phyloP scores from a whole-genome alignment of 1,140 invertebrate genomes.

The Cecropterus lyciades region DNA sequence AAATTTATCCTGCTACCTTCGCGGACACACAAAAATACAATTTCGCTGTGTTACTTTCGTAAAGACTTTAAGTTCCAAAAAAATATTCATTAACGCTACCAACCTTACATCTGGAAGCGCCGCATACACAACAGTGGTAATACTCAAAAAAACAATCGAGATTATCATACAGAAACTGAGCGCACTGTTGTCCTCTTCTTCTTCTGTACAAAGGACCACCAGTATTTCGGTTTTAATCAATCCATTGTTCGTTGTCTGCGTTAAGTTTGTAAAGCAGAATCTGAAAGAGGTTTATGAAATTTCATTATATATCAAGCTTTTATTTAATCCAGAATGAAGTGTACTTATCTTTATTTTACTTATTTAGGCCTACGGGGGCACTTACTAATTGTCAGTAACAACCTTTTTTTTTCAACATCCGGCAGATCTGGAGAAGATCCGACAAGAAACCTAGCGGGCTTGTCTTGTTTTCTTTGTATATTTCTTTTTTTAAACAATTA shows the following conservation, averaged over 20 bases:
- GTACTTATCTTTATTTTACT: no score
- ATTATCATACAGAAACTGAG: constrained; percentile 51
- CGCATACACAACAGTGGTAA: constrained; percentile 49
- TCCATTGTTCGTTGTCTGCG: no score
- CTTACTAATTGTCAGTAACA: no score
- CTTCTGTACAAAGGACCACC: constrained; percentile 36
- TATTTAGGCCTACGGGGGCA: no score
- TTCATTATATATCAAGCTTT: no score
- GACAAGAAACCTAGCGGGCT: no score
- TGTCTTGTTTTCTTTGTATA: no score
- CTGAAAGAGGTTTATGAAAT: neutral
- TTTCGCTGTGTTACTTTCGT: neutral
- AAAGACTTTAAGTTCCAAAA: neutral
- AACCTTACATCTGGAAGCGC: constrained; percentile 52
- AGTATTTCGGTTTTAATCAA: neutral
- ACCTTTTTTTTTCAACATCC: no score
- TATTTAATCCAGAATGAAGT: no score
- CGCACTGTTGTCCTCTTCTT: constrained; percentile 34
- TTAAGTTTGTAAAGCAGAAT: neutral
- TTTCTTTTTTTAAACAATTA: no score
- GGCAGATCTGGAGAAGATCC: no score
- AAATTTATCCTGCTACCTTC: neutral
- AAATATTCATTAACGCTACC: neutral
- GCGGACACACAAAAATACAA: neutral
- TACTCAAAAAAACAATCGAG: constrained; percentile 46